A percentile compares a stretch with the other conserved stretches of the same genome.
phyloP scores from a whole-genome alignment of 1,140 invertebrate species.

The Drosophila santomea region DNA sequence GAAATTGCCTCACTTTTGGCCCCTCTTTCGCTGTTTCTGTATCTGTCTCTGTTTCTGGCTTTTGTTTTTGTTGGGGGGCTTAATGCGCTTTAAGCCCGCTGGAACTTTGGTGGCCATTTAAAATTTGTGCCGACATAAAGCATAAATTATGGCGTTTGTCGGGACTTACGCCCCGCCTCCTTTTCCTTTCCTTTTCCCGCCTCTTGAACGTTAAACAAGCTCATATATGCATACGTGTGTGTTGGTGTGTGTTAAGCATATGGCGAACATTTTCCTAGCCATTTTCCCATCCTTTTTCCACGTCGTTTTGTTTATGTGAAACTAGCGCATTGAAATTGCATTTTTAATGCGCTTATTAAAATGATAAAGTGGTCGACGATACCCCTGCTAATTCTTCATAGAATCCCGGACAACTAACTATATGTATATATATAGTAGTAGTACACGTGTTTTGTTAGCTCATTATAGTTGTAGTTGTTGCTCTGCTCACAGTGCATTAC shows the following conservation, averaged over 20 bases:
- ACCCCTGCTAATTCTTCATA: constrained; percentile 30
- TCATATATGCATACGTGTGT: constrained; percentile 19
- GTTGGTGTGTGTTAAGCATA: constrained; percentile 24
- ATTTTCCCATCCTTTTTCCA: constrained; percentile 2
- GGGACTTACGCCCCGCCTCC: constrained; percentile 3
- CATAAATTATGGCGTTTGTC: constrained; percentile 59
- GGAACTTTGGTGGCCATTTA: constrained; percentile 63
- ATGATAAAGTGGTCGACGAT: constrained; percentile 55
- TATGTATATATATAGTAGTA: neutral
- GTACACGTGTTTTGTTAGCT: constrained; percentile 42
- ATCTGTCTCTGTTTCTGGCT: constrained; percentile 14
- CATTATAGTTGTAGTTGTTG: constrained; percentile 56
- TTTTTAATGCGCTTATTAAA: constrained; percentile 67
- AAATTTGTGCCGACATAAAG: constrained; percentile 70
- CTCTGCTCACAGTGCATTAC: constrained; percentile 44
- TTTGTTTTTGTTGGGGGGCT: constrained; percentile 42
- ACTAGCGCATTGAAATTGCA: constrained; percentile 67
- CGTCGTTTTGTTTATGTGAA: constrained; percentile 50
- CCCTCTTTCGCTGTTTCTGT: constrained; percentile 2
- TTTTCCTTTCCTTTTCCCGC: neutral
- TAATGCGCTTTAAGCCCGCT: constrained; percentile 70
- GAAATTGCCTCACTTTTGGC: constrained; percentile 67
- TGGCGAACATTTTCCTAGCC: constrained; percentile 28
- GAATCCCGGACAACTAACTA: constrained; percentile 28
- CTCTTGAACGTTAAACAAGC: constrained; percentile 36